Conservation (phyloP, 2,888 invertebrate species). For the Pristionchus entomophagus region DNA sequence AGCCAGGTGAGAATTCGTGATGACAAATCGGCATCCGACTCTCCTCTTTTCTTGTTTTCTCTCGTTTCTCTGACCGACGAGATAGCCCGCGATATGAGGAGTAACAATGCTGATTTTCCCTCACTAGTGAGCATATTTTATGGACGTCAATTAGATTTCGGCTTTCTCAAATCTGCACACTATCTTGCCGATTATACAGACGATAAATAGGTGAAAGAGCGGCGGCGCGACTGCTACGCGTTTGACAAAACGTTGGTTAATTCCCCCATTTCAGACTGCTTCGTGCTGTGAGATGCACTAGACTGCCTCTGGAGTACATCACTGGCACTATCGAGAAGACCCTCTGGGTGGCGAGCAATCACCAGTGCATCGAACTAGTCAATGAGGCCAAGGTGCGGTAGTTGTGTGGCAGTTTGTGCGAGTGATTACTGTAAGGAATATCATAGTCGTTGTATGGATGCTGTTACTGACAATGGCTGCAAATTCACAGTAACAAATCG, state of each 20-base stretch:
- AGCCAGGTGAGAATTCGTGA: neutral
- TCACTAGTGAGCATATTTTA: no score
- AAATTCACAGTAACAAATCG: neutral
- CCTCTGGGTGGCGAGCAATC: slow-evolving; percentile 81
- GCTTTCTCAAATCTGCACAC: no score
- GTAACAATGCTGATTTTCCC: no score
- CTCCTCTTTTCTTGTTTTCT: no score
- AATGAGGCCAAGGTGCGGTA: slow-evolving; percentile 47
- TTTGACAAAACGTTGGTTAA: neutral
- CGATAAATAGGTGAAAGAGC: neutral
- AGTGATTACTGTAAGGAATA: neutral
- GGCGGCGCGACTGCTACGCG: no score
- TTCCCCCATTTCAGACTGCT: slow-evolving; percentile 79
- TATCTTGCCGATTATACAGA: neutral
- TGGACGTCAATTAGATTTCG: no score
- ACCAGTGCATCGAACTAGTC: slow-evolving; percentile 76
- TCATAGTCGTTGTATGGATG: neutral
- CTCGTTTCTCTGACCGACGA: no score
- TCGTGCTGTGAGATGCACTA: slow-evolving; percentile 85
- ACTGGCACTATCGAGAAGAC: slow-evolving; percentile 81
- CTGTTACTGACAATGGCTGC: neutral
- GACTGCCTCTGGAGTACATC: slow-evolving; percentile 87
- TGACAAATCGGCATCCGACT: no score
- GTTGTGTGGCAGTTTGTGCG: neutral
- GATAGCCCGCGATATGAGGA: no score